Evolutionary conservation across 2,113 vertebrate genomes (phyloP).

Genomic region (Labrus mixtus): DNA sequence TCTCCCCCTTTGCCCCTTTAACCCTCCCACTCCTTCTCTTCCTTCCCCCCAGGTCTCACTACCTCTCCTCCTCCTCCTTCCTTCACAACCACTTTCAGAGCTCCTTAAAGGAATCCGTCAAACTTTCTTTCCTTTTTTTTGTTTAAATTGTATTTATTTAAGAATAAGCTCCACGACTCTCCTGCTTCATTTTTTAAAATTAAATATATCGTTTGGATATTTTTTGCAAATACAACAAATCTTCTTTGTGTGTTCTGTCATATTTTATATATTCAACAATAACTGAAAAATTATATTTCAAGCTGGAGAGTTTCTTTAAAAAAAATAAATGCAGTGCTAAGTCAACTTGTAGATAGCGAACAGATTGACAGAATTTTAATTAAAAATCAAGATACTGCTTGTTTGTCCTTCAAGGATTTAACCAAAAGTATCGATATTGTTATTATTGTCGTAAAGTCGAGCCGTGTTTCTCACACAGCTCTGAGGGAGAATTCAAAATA

Average conservation of each 20-base stretch:
- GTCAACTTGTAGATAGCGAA: neutral
- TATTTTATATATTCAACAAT: too few relatives aligned
- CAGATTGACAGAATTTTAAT: neutral
- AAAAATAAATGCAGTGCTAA: neutral
- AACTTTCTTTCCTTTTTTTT: neutral
- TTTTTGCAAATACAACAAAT: neutral
- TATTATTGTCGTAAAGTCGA: neutral
- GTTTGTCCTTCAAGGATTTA: neutral
- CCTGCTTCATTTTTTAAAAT: neutral
- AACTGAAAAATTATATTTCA: neutral
- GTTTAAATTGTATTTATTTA: neutral
- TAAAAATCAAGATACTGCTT: neutral
- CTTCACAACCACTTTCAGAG: constrained; percentile 1
- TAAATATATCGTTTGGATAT: neutral
- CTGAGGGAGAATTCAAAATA: constrained; percentile 24
- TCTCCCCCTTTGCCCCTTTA: neutral
- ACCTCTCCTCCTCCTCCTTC: neutral
- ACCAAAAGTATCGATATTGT: constrained; percentile 8
- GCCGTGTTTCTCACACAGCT: neutral
- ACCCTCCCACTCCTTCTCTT: neutral
- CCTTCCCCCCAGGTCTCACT: neutral
- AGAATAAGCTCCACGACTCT: neutral
- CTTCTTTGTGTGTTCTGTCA: neutral
- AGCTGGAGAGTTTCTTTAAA: neutral
- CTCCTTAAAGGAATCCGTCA: constrained; percentile 1